Evolutionary conservation across 2,113 vertebrate species (phyloP).

Genomic region (Leuciscus idus): DNA sequence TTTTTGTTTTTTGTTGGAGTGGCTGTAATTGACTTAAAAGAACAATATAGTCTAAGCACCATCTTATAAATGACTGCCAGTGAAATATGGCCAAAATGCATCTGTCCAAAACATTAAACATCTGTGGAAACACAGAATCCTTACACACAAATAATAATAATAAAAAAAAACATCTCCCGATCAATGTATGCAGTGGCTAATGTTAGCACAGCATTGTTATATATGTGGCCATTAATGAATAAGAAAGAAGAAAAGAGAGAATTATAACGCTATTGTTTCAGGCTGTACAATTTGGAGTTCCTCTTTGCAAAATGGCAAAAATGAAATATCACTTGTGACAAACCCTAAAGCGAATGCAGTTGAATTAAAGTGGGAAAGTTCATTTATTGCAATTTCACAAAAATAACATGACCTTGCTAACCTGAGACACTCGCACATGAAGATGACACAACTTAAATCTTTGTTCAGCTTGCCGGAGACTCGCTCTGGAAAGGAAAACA

Average conservation of each 20-base stretch:
- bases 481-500: neutral
- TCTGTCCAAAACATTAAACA: neutral
- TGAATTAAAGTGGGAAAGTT: neutral
- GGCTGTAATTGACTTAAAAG: neutral
- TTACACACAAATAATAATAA: neutral
- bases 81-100: neutral
- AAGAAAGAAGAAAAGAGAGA: neutral
- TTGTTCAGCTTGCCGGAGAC: neutral
- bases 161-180: neutral
- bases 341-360: neutral
- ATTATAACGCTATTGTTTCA: too few relatives aligned
- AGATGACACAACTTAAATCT: neutral
- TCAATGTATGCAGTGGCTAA: neutral
- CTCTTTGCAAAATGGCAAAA: too few relatives aligned
- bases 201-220: neutral
- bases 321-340: too few relatives aligned
- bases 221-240: neutral
- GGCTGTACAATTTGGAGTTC: too few relatives aligned
- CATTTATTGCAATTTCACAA: neutral
- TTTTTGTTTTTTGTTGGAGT: neutral
- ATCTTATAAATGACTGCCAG: neutral
- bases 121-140: neutral
- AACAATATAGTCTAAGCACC: neutral
- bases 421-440: neutral
- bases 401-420: neutral